These are phyloP conservation scores for Oreochromis grahami DNA, from an alignment of 2,797 vertebrate genomes.

Conservation along the genomic window DNA sequence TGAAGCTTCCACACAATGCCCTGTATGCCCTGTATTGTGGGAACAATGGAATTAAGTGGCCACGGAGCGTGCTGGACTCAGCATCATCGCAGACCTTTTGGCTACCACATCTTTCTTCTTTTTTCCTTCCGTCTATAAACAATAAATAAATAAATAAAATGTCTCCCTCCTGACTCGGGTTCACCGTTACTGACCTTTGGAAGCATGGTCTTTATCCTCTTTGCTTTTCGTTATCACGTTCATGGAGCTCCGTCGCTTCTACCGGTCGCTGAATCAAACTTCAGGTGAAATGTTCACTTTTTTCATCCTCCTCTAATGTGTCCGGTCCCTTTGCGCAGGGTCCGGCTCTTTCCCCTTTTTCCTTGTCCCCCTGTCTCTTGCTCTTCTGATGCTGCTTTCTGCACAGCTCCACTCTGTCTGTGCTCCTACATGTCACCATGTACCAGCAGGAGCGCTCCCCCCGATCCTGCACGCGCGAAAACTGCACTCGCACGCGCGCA, in stretches of 20 bases:
- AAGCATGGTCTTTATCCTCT: conserved; percentile 89
- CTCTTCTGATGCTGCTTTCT: background rate
- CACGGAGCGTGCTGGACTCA: conserved; percentile 8
- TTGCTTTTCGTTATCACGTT: conserved; percentile 89
- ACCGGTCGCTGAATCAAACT: conserved; percentile 34
- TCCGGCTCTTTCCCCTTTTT: background rate
- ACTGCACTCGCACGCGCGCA: background rate
- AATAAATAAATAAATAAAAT: background rate
- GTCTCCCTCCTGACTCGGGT: background rate
- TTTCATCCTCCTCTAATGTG: conserved; percentile 2
- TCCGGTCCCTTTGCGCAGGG: background rate
- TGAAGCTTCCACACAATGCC: background rate
- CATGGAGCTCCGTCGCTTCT: conserved; percentile 79
- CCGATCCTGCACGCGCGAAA: background rate
- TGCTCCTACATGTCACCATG: background rate
- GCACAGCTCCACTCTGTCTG: background rate
- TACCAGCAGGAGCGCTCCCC: background rate
- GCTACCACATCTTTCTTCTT: background rate
- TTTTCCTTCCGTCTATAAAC: background rate
- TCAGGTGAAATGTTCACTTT: conserved; percentile 25
- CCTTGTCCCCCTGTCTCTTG: background rate
- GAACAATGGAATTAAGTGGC: background rate
- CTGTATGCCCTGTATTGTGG: background rate
- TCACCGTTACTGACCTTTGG: conserved; percentile 80
- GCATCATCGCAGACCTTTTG: background rate